phyloP scores from a whole-genome alignment of 2,888 invertebrate genomes.

The Agrochola circellaris region DNA sequence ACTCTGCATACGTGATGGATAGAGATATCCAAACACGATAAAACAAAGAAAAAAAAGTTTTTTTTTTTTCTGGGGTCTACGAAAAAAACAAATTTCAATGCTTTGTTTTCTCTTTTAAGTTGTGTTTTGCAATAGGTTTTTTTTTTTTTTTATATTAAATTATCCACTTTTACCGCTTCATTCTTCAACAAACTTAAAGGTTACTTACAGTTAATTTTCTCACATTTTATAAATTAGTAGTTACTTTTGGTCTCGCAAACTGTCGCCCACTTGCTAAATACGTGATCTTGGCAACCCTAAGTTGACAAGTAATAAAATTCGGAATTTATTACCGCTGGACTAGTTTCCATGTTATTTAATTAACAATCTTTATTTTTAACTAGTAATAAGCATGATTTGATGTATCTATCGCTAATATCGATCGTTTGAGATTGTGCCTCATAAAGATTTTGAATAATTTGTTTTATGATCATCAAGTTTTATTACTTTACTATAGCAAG shows the following conservation, averaged over 20 bases:
- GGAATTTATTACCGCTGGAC: conserved; percentile 32
- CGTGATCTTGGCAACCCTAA: conserved; percentile 40
- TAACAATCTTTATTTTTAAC: conserved; percentile 43
- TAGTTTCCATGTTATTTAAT: conserved; percentile 53
- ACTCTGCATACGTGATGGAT: too few relatives aligned
- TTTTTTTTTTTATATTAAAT: background rate
- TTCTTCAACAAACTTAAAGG: background rate
- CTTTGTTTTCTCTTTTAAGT: too few relatives aligned
- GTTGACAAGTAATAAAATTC: conserved; percentile 42
- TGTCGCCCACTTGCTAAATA: conserved; percentile 5
- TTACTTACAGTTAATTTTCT: conserved; percentile 16
- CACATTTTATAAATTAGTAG: background rate
- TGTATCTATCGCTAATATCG: conserved; percentile 5
- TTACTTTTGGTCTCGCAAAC: background rate
- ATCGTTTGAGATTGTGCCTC: conserved; percentile 5
- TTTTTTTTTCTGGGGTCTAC: too few relatives aligned
- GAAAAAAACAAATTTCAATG: too few relatives aligned
- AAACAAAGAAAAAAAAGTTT: too few relatives aligned
- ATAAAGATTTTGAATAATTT: background rate
- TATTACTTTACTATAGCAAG: background rate
- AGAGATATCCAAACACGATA: too few relatives aligned
- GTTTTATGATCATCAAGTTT: background rate
- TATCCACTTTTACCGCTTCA: background rate
- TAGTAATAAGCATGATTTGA: conserved; percentile 6
- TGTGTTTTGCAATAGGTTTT: too few relatives aligned